Evolutionary conservation across 2,113 vertebrate species (phyloP).

Genomic region (Pungitius pungitius): DNA sequence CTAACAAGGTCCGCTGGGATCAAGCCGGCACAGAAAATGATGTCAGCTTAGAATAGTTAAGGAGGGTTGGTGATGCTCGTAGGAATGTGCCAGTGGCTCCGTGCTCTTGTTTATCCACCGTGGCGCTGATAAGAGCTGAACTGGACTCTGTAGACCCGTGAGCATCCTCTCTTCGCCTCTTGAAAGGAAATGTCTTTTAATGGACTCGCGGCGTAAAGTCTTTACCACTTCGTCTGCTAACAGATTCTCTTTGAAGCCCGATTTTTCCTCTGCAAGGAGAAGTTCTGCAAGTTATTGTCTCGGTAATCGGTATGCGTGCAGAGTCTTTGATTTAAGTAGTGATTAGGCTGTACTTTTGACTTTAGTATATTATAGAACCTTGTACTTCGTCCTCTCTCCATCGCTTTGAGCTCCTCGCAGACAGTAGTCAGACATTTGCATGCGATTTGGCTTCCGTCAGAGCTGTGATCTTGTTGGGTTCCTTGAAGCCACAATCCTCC

Average conservation of each 20-base stretch:
- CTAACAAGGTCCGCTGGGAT: conserved; percentile 78
- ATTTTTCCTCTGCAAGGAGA: conserved; percentile 33
- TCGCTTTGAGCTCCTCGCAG: conserved; percentile 21
- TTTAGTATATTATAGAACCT: neutral
- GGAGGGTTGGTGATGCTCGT: conserved; percentile 65
- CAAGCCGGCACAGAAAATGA: conserved; percentile 59
- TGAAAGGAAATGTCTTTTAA: conserved; percentile 66
- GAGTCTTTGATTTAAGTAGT: conserved; percentile 24
- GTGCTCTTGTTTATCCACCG: conserved; percentile 50
- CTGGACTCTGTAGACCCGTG: conserved; percentile 52
- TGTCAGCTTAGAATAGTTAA: conserved; percentile 76
- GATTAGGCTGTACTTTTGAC: conserved; percentile 23
- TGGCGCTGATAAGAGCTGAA: conserved; percentile 48
- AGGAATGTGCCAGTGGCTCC: conserved; percentile 63
- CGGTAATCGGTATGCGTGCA: conserved; percentile 25
- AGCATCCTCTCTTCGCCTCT: conserved; percentile 40
- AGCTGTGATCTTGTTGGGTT: conserved; percentile 51
- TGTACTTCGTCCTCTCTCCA: neutral
- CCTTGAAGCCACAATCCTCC: conserved; percentile 63
- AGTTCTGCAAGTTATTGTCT: conserved; percentile 34
- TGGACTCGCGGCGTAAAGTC: conserved; percentile 60
- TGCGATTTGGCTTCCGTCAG: conserved; percentile 30
- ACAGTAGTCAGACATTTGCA: conserved; percentile 35
- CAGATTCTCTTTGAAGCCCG: conserved; percentile 63
- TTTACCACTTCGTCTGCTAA: conserved; percentile 60